These are phyloP conservation scores for Myzus persicae DNA, from an alignment of 1,140 invertebrate genomes.

Conservation along the genomic window DNA sequence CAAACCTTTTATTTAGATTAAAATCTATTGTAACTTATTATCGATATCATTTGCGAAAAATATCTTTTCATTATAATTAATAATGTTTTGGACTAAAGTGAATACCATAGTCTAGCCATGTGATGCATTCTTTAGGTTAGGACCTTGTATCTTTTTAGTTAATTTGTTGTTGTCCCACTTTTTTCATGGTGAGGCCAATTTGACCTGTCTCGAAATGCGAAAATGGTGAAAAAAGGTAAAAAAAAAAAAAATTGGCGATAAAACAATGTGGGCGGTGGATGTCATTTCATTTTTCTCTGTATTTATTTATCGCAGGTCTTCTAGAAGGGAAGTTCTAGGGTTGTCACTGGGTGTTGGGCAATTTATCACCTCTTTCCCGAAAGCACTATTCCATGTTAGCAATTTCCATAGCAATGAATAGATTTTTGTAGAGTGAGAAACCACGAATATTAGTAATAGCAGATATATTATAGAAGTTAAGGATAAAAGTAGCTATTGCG, in stretches of 20 bases:
- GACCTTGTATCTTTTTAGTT: background rate
- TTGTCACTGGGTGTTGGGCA: background rate
- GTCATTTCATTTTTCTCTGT: background rate
- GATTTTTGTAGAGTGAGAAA: background rate
- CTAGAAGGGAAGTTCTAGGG: background rate
- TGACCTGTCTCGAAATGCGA: background rate
- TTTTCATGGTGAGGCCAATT: background rate
- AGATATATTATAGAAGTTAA: background rate
- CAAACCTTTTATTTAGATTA: background rate
- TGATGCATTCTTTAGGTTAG: too few relatives aligned
- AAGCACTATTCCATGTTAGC: slow-evolving; percentile 24
- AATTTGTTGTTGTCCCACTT: background rate
- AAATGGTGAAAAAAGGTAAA: background rate
- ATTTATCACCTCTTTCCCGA: slow-evolving; percentile 16
- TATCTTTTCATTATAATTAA: background rate
- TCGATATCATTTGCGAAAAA: background rate
- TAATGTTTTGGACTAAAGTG: background rate
- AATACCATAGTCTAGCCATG: background rate
- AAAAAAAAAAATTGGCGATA: background rate
- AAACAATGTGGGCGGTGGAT: slow-evolving; percentile 4
- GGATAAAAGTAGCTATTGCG: background rate
- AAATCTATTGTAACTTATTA: background rate
- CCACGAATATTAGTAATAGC: background rate
- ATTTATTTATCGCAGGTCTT: slow-evolving; percentile 35
- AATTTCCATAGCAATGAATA: background rate